Percentiles rank a stretch among this genome's conserved stretches.
These are phyloP conservation scores for Neocrepidodera transversa DNA, from an alignment of 2,888 invertebrate genomes.

Conservation along the genomic window DNA sequence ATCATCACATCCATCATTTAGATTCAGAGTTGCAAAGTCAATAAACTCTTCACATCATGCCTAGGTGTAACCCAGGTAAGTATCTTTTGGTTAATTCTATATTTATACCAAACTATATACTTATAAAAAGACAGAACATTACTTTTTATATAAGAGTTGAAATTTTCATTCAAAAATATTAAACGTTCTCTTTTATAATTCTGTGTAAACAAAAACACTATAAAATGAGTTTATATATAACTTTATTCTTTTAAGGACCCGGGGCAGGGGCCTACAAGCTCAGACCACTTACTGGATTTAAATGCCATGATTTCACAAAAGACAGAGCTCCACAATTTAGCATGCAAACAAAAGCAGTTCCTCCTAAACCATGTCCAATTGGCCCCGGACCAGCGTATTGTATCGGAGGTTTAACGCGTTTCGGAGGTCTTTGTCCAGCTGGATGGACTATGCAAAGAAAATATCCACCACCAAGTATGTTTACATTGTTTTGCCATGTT, in stretches of 20 bases:
- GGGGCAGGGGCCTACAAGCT: conserved; percentile 72
- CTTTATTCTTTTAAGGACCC: conserved; percentile 63
- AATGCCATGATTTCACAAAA: conserved; percentile 68
- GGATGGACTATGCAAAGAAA: conserved; percentile 61
- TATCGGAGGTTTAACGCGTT: conserved; percentile 62
- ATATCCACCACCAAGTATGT: conserved; percentile 20
- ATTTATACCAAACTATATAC: too few species aligned
- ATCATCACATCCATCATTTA: conserved; percentile 2
- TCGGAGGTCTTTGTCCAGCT: conserved; percentile 62
- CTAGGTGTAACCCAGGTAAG: conserved; percentile 23
- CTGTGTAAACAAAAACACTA: too few species aligned
- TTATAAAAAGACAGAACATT: too few species aligned
- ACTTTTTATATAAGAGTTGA: neutral
- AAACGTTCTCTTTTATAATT: neutral
- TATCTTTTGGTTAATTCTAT: neutral
- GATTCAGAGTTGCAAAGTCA: neutral
- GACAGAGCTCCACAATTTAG: conserved; percentile 71
- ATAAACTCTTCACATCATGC: conserved; percentile 9
- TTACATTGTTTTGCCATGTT: too few species aligned
- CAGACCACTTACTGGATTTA: conserved; percentile 68
- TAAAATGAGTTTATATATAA: neutral
- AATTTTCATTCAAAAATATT: neutral
- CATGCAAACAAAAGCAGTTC: conserved; percentile 64
- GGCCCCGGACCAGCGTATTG: conserved; percentile 62
- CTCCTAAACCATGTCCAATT: conserved; percentile 41